Evolutionary conservation across 1,140 invertebrate species (phyloP).

Genomic region (Belonocnema kinseyi): DNA sequence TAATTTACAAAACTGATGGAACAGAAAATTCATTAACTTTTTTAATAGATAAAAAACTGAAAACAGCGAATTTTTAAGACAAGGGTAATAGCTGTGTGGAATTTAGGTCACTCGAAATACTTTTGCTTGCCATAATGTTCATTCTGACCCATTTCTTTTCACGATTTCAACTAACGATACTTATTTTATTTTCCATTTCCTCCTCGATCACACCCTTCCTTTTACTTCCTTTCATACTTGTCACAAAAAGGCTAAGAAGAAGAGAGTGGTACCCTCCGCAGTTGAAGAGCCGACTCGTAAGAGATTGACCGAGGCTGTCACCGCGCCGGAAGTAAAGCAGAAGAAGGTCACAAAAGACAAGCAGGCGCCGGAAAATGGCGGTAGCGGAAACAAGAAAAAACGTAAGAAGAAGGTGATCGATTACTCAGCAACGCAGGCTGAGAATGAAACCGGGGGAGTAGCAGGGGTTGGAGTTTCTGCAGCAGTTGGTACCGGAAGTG

Average conservation of each 20-base stretch:
- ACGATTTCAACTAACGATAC: background rate
- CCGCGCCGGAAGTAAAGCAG: slow-evolving; percentile 49
- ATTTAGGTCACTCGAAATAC: too few species aligned
- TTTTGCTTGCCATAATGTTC: too few species aligned
- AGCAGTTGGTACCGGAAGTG: background rate
- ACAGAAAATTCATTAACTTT: too few species aligned
- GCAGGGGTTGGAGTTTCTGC: slow-evolving; percentile 33
- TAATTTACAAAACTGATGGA: too few species aligned
- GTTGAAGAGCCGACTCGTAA: slow-evolving; percentile 57
- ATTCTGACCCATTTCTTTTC: too few species aligned
- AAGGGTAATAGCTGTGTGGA: too few species aligned
- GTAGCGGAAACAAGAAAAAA: slow-evolving; percentile 68
- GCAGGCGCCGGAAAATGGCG: slow-evolving; percentile 41
- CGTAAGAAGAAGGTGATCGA: slow-evolving; percentile 84
- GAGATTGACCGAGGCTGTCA: slow-evolving; percentile 47
- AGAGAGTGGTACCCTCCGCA: slow-evolving; percentile 52
- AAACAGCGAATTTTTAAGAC: too few species aligned
- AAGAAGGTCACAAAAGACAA: slow-evolving; percentile 62
- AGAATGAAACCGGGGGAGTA: slow-evolving; percentile 63
- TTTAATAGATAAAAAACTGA: too few species aligned
- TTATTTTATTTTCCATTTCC: slow-evolving; percentile 8
- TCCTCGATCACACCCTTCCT: background rate
- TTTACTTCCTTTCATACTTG: background rate
- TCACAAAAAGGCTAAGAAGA: slow-evolving; percentile 62
- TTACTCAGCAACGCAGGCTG: slow-evolving; percentile 82